Evolutionary conservation across 2,113 vertebrate species (phyloP), one percentile per base, ranked within the genome.

Genomic region (Zingel zingel): DNA sequence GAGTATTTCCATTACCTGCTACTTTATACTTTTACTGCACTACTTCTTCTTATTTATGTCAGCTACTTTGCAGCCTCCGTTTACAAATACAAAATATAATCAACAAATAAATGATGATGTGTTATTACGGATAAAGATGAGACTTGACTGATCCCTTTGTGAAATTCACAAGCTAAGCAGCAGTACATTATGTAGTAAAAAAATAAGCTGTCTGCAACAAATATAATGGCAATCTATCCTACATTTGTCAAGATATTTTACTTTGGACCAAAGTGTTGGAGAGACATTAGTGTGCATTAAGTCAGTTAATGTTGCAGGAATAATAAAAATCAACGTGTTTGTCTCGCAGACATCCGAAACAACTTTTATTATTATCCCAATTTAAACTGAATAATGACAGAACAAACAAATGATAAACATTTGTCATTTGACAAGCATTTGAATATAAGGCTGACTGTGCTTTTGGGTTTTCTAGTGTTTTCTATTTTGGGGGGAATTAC

Each of bases 361-460:
- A 0, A 13, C 33, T n/a, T 63, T 75, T 78, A 64, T 62, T 39
- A 16, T 2, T 4, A 0, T 39, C 45, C 21, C 61, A 9, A 45
- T 36, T 25, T 61, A 65, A 81, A 48, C 36, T 0, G 5, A n/a
- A 43, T 33, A 36, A 16, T 16, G 39, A 43, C 1, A 16, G 16
- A 72, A 51, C 15, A 72, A 76, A 81, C 15, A 51, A 77, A 33
- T 10, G 16, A 53, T 51, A 54, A n/a, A 25, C 54, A 69, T 0
- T 5, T n/a, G n/a, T n/a, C n/a, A n/a, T n/a, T 16, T 4, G 15
- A 45, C 45, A 1, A 54, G 36, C 21, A 16, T 61, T 65, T 15
- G 66, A 74, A 62, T 1, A 59, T 39, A 33, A 54, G 13, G 1
- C 58, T 8, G 2, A 27, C 16, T 30, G 12, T 58, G 27, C 9